phyloP scores from a whole-genome alignment of 2,797 vertebrate species.

The Pseudochaenichthys georgianus region DNA sequence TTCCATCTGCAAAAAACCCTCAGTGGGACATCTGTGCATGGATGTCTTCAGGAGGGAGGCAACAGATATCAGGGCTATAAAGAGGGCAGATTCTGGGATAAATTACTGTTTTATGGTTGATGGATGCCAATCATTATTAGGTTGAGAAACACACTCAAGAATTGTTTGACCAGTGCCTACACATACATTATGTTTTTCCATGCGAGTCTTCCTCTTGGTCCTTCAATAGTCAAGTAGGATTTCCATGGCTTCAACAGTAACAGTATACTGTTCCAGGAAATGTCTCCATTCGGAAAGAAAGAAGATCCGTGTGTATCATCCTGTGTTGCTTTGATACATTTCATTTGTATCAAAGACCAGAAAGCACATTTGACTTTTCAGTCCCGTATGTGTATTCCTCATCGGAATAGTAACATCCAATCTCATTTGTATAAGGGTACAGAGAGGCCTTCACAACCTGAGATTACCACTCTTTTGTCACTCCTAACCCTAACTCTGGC shows the following conservation, averaged over 20 bases:
- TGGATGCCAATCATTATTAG: no score
- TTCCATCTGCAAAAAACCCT: slow-evolving; percentile 27
- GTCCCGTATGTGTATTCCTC: background rate
- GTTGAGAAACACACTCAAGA: background rate
- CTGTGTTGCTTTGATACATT: background rate
- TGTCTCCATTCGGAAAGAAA: background rate
- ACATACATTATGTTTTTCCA: background rate
- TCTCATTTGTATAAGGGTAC: no score
- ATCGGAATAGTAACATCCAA: no score
- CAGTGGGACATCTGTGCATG: slow-evolving; percentile 15
- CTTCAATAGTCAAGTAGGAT: background rate
- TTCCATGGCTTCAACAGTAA: background rate
- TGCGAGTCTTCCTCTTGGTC: background rate
- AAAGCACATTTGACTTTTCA: background rate
- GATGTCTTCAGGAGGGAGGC: slow-evolving; percentile 13
- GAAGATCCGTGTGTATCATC: background rate
- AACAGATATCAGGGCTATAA: slow-evolving; percentile 7
- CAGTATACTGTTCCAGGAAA: background rate
- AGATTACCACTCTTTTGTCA: no score
- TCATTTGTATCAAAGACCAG: background rate
- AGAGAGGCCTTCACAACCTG: no score
- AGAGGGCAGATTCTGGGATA: background rate
- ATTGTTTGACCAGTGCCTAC: background rate
- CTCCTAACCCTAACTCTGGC: no score
- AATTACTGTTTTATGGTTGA: background rate